These are phyloP conservation scores for Onthophagus taurus DNA, from an alignment of 1,140 invertebrate genomes.

Conservation along the genomic window DNA sequence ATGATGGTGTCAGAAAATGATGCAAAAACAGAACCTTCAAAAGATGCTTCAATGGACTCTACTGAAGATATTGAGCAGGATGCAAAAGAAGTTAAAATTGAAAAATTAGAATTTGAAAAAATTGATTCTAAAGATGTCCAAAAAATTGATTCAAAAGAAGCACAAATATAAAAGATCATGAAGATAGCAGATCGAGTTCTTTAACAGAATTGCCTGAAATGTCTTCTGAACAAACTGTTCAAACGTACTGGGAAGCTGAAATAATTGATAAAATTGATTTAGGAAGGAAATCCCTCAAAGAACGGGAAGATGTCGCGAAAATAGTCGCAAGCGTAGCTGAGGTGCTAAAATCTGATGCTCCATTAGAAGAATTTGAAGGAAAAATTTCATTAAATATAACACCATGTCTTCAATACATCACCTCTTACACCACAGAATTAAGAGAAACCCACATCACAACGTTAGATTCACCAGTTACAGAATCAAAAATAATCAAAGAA, in stretches of 20 bases:
- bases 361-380: slow-evolving; percentile 45
- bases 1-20: background rate
- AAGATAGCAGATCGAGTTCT: slow-evolving; percentile 5
- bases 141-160: background rate
- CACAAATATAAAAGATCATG: no score
- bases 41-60: background rate
- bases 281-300: slow-evolving; percentile 32
- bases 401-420: slow-evolving; percentile 18
- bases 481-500: slow-evolving; percentile 8
- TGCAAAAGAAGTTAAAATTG: slow-evolving; percentile 10
- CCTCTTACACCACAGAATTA: slow-evolving; percentile 46
- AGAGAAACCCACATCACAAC: slow-evolving; percentile 60
- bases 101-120: slow-evolving; percentile 11
- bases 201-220: slow-evolving; percentile 7
- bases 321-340: slow-evolving; percentile 36
- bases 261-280: slow-evolving; percentile 27
- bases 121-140: background rate
- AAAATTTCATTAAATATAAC: slow-evolving; percentile 35
- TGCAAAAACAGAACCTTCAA: slow-evolving; percentile 1
- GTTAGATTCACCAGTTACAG: slow-evolving; percentile 45
- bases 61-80: slow-evolving; percentile 1
- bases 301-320: slow-evolving; percentile 34
- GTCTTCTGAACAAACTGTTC: slow-evolving; percentile 7
- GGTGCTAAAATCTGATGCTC: slow-evolving; percentile 57
- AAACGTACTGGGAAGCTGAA: slow-evolving; percentile 14